phyloP scores from a whole-genome alignment of 2,113 vertebrate species.

The Gadus macrocephalus region DNA sequence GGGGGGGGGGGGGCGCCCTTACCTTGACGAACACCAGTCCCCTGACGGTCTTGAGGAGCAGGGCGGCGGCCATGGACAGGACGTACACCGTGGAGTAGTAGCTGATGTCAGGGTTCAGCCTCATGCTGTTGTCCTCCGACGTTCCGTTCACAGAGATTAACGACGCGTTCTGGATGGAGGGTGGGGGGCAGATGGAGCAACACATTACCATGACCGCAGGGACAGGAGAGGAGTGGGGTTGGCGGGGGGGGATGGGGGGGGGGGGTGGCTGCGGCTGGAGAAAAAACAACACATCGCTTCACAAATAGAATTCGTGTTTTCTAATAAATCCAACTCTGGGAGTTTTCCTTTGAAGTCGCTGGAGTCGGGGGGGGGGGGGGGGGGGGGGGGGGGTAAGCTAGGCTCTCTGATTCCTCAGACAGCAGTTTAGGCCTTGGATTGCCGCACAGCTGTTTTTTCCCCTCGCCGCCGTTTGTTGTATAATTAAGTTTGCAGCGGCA shows the following conservation, averaged over 20 bases:
- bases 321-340: conserved; percentile 45
- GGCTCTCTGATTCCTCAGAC: conserved; percentile 10
- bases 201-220: conserved; percentile 48
- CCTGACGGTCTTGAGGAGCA: conserved; percentile 73
- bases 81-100: conserved; percentile 75
- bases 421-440: conserved; percentile 47
- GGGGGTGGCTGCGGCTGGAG: too few relatives aligned
- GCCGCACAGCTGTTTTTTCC: conserved; percentile 34
- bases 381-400: too few relatives aligned
- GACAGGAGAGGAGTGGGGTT: conserved; percentile 11
- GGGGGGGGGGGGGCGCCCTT: conserved; percentile 11
- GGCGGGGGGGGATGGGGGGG: too few relatives aligned
- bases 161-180: conserved; percentile 70
- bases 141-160: conserved; percentile 69
- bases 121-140: conserved; percentile 67
- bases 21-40: conserved; percentile 80
- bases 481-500: conserved; percentile 65
- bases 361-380: too few relatives aligned
- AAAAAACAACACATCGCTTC: background rate
- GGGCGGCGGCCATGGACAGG: conserved; percentile 67
- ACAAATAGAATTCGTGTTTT: conserved; percentile 26
- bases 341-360: conserved; percentile 1
- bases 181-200: conserved; percentile 54
- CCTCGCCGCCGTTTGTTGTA: conserved; percentile 54
- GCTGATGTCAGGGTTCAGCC: conserved; percentile 72